Evolutionary conservation across 2,797 vertebrate genomes (phyloP), one percentile per base, ranked within the genome.

Genomic region (Chelonia mydas): DNA sequence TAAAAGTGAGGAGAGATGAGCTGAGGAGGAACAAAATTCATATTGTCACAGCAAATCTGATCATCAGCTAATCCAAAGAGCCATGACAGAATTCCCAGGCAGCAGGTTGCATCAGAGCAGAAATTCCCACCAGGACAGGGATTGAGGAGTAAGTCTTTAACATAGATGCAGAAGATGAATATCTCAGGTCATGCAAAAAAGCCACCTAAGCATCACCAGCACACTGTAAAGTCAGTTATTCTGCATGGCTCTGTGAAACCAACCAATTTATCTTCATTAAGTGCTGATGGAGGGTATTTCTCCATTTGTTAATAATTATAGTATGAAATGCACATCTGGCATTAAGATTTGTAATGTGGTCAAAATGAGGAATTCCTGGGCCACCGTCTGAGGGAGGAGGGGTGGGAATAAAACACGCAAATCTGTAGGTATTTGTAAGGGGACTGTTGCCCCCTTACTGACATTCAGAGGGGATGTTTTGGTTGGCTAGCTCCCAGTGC

Each of bases 61-160:
- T 59, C 1, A 1, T 47, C 51, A 55, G 59, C 12, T 21, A 61
- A 3, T 12, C 45, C 12, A 50, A 45, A 81, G 11, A 19, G 11
- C 3, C 7, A 3, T 6, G 45, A 55, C 12, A 94, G 84, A 92
- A 90, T 21, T 17, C 5, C 11, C 1, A 7, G 4, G 1, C 86
- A 76, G 4, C 37, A 55, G 2, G 2, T 0, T 81, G 28, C 5
- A 3, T 57, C 33, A 31, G 21, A 31, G 11, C 5, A 8, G 76
- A 37, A 86, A 27, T 6, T 88, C 25, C 3, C 7, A 61, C 15
- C 0, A 78, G 37, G 7, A 49, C 0, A 0, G 81, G 16, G 11
- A 5, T 78, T 27, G 88, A 55, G 5, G 9, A 3, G 47, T 49
- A 81, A 57, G 3, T 3, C 2, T 1, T 88, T 21, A 33, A 78